These are phyloP conservation scores for Virgularia gustaviana DNA, from an alignment of 92 coral and sea anemone genomes.

Conservation along the genomic window DNA sequence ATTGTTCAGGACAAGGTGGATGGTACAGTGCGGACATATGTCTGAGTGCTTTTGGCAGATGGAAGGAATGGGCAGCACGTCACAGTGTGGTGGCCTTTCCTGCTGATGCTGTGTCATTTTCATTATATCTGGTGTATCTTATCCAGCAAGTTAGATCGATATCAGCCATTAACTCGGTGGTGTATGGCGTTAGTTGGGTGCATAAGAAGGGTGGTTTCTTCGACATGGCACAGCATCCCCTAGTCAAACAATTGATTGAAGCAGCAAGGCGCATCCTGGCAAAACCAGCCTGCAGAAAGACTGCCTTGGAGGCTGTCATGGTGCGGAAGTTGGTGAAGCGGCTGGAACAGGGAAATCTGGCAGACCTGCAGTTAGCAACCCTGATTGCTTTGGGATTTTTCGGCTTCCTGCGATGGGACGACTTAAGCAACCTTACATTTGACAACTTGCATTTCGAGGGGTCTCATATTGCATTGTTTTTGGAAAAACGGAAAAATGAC, in stretches of 20 bases:
- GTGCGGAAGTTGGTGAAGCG: slow-evolving; percentile 28
- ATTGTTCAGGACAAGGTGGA: slow-evolving; percentile 2
- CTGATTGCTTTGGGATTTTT: slow-evolving; percentile 31
- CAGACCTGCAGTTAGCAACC: slow-evolving; percentile 36
- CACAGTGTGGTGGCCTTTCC: not conserved
- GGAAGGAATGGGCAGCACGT: not conserved
- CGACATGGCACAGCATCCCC: not conserved
- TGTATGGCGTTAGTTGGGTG: slow-evolving; percentile 34
- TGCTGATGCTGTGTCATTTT: not conserved
- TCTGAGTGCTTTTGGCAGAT: not conserved
- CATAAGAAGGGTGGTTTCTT: slow-evolving; percentile 34
- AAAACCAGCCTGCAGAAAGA: slow-evolving; percentile 20
- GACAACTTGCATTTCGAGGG: slow-evolving; percentile 29
- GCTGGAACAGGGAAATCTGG: slow-evolving; percentile 31
- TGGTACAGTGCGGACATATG: slow-evolving; percentile 20
- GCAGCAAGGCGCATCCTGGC: slow-evolving; percentile 53
- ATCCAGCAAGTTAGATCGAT: slow-evolving; percentile 44
- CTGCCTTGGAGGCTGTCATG: slow-evolving; percentile 14
- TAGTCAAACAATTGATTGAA: slow-evolving; percentile 11
- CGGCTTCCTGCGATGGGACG: slow-evolving; percentile 49
- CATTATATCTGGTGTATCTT: slow-evolving; percentile 34
- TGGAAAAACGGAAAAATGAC: slow-evolving; percentile 32
- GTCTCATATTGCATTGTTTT: slow-evolving; percentile 39
- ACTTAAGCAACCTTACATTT: slow-evolving; percentile 29
- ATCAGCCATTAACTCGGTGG: slow-evolving; percentile 27